A percentile compares a stretch with the other conserved stretches of the same genome.
These are phyloP conservation scores for Hipposideros armiger DNA, from an alignment of 2,113 vertebrate genomes.

Conservation along the genomic window DNA sequence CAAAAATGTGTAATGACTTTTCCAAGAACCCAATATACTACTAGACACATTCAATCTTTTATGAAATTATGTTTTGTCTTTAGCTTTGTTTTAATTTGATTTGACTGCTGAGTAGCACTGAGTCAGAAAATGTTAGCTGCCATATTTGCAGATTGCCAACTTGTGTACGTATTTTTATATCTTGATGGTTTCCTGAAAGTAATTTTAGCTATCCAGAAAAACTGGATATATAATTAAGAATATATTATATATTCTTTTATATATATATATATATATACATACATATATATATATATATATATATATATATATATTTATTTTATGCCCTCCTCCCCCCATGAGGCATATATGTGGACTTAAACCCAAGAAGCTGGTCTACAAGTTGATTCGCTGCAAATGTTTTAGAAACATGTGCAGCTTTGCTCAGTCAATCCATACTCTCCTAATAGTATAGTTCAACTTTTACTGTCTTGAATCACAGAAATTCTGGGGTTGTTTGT, in stretches of 20 bases:
- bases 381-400: constrained; percentile 62
- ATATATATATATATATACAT: too few species aligned
- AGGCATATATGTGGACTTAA: not conserved
- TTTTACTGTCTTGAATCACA: not conserved
- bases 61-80: not conserved
- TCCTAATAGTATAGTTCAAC: not conserved
- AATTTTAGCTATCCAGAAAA: constrained; percentile 36
- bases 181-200: constrained; percentile 24
- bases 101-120: not conserved
- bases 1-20: too few species aligned
- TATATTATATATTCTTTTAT: not conserved
- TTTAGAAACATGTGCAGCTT: constrained; percentile 54
- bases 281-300: too few species aligned
- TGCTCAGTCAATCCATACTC: constrained; percentile 37
- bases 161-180: not conserved
- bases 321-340: not conserved
- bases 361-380: not conserved
- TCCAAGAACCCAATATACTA: not conserved
- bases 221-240: not conserved
- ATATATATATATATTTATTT: too few species aligned
- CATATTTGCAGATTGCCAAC: not conserved
- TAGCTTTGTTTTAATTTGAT: not conserved
- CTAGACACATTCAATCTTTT: not conserved
- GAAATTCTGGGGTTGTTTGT: not conserved
- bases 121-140: not conserved